Conservation (phyloP, 2,113 vertebrate genomes). For the Crotalus horridus region DNA sequence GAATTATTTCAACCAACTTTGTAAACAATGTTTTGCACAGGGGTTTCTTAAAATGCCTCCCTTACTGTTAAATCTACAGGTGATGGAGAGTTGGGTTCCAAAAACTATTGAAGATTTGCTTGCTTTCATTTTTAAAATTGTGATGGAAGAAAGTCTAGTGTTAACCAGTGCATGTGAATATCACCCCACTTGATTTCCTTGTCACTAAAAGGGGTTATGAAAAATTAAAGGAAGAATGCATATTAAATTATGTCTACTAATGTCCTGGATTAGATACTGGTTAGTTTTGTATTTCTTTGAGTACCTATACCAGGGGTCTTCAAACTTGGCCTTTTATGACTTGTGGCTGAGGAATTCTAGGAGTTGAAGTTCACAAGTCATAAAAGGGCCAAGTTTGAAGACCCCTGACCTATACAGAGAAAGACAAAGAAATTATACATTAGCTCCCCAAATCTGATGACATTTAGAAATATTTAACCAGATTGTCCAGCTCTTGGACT, state of each 20-base stretch:
- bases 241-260: constrained; percentile 74
- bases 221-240: constrained; percentile 80
- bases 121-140: constrained; percentile 37
- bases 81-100: constrained; percentile 35
- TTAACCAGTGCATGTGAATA: constrained; percentile 42
- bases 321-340: no score
- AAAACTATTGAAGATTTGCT: constrained; percentile 28
- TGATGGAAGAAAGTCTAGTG: constrained; percentile 64
- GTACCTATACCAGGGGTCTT: no score
- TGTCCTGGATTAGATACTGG: constrained; percentile 68
- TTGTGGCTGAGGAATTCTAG: no score
- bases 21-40: constrained; percentile 74
- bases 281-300: constrained; percentile 68
- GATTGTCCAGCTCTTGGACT: background rate
- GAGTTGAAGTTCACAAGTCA: no score
- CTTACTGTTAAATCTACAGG: constrained; percentile 58
- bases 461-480: background rate
- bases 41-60: constrained; percentile 54
- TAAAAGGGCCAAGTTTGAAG: no score
- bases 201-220: constrained; percentile 71
- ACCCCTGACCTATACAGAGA: background rate
- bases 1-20: constrained; percentile 70
- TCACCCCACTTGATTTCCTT: constrained; percentile 57
- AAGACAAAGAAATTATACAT: background rate
- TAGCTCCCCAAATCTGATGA: background rate